Evolutionary conservation across 1,140 invertebrate genomes (phyloP).

Genomic region (Acromyrmex echinatior): DNA sequence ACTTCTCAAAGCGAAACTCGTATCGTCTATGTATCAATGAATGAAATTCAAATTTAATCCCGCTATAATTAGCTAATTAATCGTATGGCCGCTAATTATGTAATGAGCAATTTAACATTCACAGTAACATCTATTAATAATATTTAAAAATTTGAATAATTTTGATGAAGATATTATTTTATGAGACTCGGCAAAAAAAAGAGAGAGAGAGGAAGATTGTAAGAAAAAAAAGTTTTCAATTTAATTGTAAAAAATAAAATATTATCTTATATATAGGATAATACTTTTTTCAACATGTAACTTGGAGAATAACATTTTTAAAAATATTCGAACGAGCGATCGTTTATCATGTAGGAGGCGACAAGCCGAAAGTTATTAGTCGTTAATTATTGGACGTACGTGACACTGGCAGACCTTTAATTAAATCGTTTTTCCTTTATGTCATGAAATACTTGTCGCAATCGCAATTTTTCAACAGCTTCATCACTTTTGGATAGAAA

Average conservation of each 20-base stretch:
- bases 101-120: constrained; percentile 48
- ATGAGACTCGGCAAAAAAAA: too few species aligned
- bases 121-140: not conserved
- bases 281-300: constrained; percentile 5
- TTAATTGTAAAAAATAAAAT: not conserved
- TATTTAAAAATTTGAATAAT: not conserved
- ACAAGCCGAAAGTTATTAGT: constrained; percentile 56
- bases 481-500: not conserved
- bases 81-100: constrained; percentile 42
- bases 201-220: not conserved
- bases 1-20: constrained; percentile 38
- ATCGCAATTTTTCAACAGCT: constrained; percentile 45
- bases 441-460: constrained; percentile 53
- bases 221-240: not conserved
- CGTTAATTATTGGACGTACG: constrained; percentile 67
- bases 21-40: not conserved
- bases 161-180: not conserved
- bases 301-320: constrained; percentile 19
- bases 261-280: not conserved
- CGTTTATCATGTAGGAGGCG: constrained; percentile 34
- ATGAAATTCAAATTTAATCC: constrained; percentile 45
- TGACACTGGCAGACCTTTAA: constrained; percentile 63
- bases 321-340: not conserved
- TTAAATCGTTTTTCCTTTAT: constrained; percentile 60
- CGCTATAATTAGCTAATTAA: constrained; percentile 70